Base-by-base conservation (phyloP, 2,797 vertebrate species). In the Luscinia luscinia region DNA sequence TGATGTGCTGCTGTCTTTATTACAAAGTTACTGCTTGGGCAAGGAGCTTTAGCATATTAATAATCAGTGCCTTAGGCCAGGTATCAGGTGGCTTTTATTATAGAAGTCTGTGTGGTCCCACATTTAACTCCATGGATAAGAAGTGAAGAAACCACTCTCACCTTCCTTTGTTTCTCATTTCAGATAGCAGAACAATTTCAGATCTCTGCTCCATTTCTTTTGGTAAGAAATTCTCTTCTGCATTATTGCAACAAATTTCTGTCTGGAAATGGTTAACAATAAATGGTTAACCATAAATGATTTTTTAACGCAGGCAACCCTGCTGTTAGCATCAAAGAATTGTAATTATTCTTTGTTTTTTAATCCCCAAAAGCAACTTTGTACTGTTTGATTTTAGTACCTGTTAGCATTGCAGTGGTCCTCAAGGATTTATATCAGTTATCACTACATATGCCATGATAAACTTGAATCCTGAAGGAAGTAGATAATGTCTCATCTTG, bases 71-170 rank as follows among this genome's bases (percentile, higher is more conserved):
- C 95, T 89, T 61, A 87, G 93, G 95, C 88, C 75, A 58, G 88
- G 82, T 94, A 79, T 92, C 68, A 86, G 66, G 66, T 97, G 97
- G 97, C 57, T 96, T 95, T 95, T 96, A 96, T 97, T 94, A 91
- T 36, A 19, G 84, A 91, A 89, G 43, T 66, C 86, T 97, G 92
- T 96, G 96, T 97, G 97, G 96, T 96, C 96, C 59, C 76, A 89
- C 45, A 32, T 76, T 95, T 85, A 89, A 94, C 84, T 77, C 67
- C 32, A 11, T 36, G 49, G 48, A n/a, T 77, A 55, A 54, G 59
- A 75, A 75, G 15, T 38, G 66, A 73, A 54, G 46, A 91, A 94
- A 88, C 57, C 15, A 22, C 27, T n/a, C 13, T 83, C 22, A 54
- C 63, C 9, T 81, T 93, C 55, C 70, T 52, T 51, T 93, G 63